These are phyloP conservation scores for Trypoxylon attenuatum DNA, from an alignment of 2,888 invertebrate species.

Conservation along the genomic window DNA sequence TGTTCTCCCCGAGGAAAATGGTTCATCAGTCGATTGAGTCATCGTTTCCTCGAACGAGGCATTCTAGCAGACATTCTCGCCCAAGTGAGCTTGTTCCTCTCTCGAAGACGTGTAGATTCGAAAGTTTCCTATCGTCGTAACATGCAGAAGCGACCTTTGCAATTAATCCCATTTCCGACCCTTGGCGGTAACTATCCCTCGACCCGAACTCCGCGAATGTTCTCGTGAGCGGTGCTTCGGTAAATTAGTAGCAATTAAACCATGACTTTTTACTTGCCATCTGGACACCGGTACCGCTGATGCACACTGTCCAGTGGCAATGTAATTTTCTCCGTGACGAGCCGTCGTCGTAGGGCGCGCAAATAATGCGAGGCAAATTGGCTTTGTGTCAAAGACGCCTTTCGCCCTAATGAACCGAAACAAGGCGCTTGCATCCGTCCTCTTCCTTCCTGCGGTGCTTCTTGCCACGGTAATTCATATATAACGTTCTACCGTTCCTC, in stretches of 20 bases:
- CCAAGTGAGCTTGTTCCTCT: too few relatives aligned
- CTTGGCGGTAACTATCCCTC: slow-evolving; percentile 31
- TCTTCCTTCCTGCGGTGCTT: background rate
- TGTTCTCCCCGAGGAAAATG: too few relatives aligned
- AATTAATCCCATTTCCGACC: slow-evolving; percentile 57
- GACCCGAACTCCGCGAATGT: slow-evolving; percentile 23
- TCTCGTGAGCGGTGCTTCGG: slow-evolving; percentile 36
- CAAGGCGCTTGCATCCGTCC: background rate
- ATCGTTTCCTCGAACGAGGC: too few relatives aligned
- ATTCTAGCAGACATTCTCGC: too few relatives aligned
- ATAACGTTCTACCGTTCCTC: too few relatives aligned
- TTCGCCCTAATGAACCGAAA: background rate
- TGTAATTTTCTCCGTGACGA: slow-evolving; percentile 20
- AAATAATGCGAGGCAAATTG: background rate
- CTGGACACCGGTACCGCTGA: slow-evolving; percentile 16
- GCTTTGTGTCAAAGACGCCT: background rate
- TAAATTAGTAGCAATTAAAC: slow-evolving; percentile 56
- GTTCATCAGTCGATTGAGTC: background rate
- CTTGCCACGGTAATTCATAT: background rate
- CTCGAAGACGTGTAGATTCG: background rate
- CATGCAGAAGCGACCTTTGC: slow-evolving; percentile 38
- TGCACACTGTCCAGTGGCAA: slow-evolving; percentile 18
- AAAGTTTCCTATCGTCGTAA: slow-evolving; percentile 27
- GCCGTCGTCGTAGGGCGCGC: background rate
- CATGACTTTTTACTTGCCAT: slow-evolving; percentile 45